Evolutionary conservation across 2,888 invertebrate species (phyloP).

Genomic region (Ornithoptera alexandrae): DNA sequence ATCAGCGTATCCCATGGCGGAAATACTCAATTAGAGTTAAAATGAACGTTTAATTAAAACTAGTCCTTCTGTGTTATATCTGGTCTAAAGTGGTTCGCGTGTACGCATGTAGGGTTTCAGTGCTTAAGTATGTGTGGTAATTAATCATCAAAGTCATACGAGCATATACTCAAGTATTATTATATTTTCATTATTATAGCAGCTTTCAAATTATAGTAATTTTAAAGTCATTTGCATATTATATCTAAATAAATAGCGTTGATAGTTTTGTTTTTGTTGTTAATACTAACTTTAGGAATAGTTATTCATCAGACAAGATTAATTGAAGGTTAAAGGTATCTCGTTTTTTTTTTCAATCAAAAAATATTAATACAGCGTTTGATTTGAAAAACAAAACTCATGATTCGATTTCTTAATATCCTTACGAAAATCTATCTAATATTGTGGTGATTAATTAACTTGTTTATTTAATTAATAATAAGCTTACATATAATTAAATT

Average conservation of each 20-base stretch:
- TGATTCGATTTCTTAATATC: too few species aligned
- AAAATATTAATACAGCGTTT: too few species aligned
- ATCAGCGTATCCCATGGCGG: conserved; percentile 46
- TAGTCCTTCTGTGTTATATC: conserved; percentile 39
- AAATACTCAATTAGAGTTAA: conserved; percentile 48
- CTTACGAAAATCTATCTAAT: too few species aligned
- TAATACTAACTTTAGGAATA: too few species aligned
- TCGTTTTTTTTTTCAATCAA: too few species aligned
- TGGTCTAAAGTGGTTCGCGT: conserved; percentile 36
- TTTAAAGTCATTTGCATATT: background rate
- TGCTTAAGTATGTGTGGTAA: conserved; percentile 1
- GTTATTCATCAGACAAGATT: too few species aligned
- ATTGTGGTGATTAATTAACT: too few species aligned
- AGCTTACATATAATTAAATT: too few species aligned
- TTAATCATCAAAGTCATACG: conserved; percentile 5
- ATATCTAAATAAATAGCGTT: background rate
- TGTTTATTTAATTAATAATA: too few species aligned
- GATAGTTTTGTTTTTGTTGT: background rate
- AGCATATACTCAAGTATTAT: background rate
- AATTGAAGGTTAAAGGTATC: too few species aligned
- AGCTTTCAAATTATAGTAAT: background rate
- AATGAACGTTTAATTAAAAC: conserved; percentile 45
- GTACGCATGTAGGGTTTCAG: conserved; percentile 20
- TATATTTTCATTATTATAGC: background rate
- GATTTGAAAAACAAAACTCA: too few species aligned